phyloP scores from a whole-genome alignment of 1,140 invertebrate genomes.

The Aphidius ervi region DNA sequence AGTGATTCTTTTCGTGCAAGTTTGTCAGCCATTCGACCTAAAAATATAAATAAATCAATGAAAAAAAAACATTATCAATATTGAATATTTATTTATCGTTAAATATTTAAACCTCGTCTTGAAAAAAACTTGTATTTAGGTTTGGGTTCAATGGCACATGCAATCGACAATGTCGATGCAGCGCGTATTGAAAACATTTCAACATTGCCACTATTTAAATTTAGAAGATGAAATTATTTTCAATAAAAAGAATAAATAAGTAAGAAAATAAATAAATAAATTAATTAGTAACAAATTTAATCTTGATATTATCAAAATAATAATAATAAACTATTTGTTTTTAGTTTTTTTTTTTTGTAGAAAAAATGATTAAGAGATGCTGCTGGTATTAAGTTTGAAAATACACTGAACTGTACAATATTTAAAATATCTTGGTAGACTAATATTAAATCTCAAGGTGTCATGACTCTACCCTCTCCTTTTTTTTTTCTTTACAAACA shows the following conservation, averaged over 20 bases:
- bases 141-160: constrained; percentile 4
- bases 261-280: too few relatives aligned
- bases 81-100: neutral
- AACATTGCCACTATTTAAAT: constrained; percentile 17
- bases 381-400: constrained; percentile 20
- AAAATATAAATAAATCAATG: neutral
- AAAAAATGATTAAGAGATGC: neutral
- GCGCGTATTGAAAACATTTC: constrained; percentile 39
- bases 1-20: constrained; percentile 94
- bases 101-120: constrained; percentile 25
- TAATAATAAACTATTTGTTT: too few relatives aligned
- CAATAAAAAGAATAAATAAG: neutral
- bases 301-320: too few relatives aligned
- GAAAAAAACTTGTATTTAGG: constrained; percentile 25
- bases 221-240: too few relatives aligned
- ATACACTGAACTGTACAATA: constrained; percentile 34
- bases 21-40: constrained; percentile 76
- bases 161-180: constrained; percentile 36
- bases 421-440: constrained; percentile 41
- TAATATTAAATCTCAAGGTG: constrained; percentile 44
- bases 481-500: neutral
- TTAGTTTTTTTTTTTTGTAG: neutral
- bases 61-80: neutral
- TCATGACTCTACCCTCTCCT: neutral
- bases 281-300: too few relatives aligned